These are phyloP conservation scores for Arctia plantaginis DNA, from an alignment of 2,888 invertebrate genomes.

Conservation along the genomic window DNA sequence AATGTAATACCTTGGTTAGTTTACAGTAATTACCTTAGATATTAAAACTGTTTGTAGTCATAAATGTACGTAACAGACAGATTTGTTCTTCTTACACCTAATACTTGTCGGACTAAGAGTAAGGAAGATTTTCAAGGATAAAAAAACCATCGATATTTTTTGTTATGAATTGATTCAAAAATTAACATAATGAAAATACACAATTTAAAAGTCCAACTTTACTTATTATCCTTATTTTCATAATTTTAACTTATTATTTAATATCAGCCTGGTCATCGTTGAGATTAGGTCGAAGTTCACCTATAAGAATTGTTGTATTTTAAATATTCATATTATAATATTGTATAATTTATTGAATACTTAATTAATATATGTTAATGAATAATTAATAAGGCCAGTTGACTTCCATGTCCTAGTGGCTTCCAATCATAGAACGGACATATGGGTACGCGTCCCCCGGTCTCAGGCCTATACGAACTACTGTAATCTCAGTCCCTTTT, in stretches of 20 bases:
- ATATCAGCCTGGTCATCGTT: no score
- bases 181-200: no score
- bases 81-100: neutral
- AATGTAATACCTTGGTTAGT: no score
- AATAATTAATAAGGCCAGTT: no score
- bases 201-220: no score
- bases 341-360: neutral
- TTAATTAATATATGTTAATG: neutral
- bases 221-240: no score
- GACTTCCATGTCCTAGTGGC: no score
- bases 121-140: neutral
- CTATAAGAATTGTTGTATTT: neutral
- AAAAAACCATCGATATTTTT: no score
- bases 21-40: neutral
- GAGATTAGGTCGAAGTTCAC: no score
- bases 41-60: neutral
- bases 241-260: no score
- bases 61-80: neutral
- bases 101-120: neutral
- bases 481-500: neutral
- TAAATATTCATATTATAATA: neutral
- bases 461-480: neutral
- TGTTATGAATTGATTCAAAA: no score
- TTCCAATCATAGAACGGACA: neutral
- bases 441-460: neutral